These are phyloP conservation scores for Dynastes maya DNA, from an alignment of 2,888 invertebrate genomes.

Conservation along the genomic window DNA sequence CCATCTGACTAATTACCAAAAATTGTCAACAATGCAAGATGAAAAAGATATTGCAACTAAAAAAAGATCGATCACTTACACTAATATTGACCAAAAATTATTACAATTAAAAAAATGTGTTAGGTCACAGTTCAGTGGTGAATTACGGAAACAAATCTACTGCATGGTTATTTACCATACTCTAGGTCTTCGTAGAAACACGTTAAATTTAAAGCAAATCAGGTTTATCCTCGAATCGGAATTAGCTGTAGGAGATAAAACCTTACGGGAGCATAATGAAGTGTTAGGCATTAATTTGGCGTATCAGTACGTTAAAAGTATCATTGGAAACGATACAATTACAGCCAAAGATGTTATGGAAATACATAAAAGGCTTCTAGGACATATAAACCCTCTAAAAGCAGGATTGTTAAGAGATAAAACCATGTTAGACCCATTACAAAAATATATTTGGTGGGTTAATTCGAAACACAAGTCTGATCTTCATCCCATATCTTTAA, in stretches of 20 bases:
- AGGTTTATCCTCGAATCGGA: constrained; percentile 23
- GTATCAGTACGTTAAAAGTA: constrained; percentile 19
- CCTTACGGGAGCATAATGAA: constrained; percentile 35
- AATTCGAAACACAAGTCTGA: background rate
- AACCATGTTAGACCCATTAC: background rate
- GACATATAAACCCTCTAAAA: constrained; percentile 17
- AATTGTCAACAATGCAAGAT: background rate
- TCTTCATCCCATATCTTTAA: background rate
- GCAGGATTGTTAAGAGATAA: constrained; percentile 13
- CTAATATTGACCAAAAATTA: background rate
- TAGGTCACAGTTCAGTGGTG: background rate
- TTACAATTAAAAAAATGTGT: constrained; percentile 1
- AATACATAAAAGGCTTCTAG: constrained; percentile 22
- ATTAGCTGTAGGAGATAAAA: constrained; percentile 18
- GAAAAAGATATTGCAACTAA: background rate
- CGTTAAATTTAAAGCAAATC: constrained; percentile 9
- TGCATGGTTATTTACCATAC: constrained; percentile 18
- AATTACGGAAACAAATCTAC: constrained; percentile 14
- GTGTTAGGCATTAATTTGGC: constrained; percentile 24
- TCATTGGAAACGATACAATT: constrained; percentile 16
- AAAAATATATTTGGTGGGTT: constrained; percentile 14
- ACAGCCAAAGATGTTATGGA: background rate
- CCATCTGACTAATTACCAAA: background rate
- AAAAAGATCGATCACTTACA: background rate
- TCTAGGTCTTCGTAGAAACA: constrained; percentile 11